A percentile compares a stretch with the other conserved stretches of the same genome.
These are phyloP conservation scores for Lagocephalus sceleratus DNA, from an alignment of 2,797 vertebrate genomes.

Conservation along the genomic window DNA sequence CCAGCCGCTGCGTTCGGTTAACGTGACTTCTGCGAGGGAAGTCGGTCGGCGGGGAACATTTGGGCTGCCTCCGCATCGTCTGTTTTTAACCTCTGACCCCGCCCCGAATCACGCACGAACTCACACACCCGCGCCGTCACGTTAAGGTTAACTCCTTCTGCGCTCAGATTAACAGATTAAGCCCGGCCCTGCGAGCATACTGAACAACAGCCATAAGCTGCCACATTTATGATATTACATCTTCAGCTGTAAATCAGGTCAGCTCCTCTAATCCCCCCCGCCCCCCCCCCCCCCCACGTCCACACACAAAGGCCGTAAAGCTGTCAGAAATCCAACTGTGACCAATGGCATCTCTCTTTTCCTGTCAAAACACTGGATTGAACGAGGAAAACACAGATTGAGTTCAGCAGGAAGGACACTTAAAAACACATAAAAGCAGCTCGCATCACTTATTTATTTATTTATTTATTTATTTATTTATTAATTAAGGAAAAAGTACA, in stretches of 20 bases:
- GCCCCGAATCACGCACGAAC: neutral
- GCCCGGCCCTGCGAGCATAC: slow-evolving; percentile 24
- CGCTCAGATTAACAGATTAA: slow-evolving; percentile 64
- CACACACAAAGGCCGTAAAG: slow-evolving; percentile 1
- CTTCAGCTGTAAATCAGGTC: slow-evolving; percentile 72
- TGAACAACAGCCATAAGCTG: slow-evolving; percentile 64
- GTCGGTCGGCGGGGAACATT: neutral
- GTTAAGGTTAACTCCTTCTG: slow-evolving; percentile 20
- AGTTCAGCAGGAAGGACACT: neutral
- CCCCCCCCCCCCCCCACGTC: neutral
- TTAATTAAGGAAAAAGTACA: neutral
- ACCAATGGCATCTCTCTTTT: slow-evolving; percentile 16
- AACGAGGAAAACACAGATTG: slow-evolving; percentile 12
- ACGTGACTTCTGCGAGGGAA: too few relatives aligned
- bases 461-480: neutral
- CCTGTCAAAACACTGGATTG: slow-evolving; percentile 20
- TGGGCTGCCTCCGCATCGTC: neutral
- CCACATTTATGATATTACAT: slow-evolving; percentile 74
- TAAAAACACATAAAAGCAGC: too few relatives aligned
- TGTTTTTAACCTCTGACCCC: neutral
- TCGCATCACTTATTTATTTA: neutral
- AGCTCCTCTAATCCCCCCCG: slow-evolving; percentile 60
- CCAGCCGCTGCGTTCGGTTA: too few relatives aligned
- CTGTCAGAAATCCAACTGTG: slow-evolving; percentile 4
- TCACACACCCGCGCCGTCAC: neutral